Percentiles rank a stretch among this genome's conserved stretches.
phyloP scores from a whole-genome alignment of 64 coral and sea anemone genomes.

The Porites australiensis region DNA sequence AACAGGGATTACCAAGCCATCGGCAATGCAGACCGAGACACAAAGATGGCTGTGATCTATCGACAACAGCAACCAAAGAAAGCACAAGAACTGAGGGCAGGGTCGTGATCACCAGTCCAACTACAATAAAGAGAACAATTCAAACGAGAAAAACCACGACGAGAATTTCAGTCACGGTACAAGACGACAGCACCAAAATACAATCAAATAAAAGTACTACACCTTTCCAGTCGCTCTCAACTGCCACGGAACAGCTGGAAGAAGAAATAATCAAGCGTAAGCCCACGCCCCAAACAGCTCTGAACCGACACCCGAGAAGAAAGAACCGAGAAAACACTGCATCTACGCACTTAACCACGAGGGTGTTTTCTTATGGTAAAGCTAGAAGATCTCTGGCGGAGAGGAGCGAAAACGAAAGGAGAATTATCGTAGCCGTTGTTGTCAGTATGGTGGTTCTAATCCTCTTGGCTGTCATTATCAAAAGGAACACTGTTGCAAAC shows the following conservation, averaged over 20 bases:
- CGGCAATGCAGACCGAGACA: not conserved
- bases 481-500: not conserved
- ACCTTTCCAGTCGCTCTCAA: not conserved
- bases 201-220: not conserved
- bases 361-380: not conserved
- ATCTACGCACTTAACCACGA: not conserved
- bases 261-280: not conserved
- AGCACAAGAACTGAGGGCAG: too few relatives aligned
- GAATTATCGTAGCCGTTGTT: too few relatives aligned
- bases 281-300: too few relatives aligned
- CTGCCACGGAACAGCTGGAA: not conserved
- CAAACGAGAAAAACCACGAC: not conserved
- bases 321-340: too few relatives aligned
- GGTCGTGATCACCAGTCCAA: too few relatives aligned
- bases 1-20: not conserved
- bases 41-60: not conserved
- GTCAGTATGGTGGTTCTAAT: not conserved
- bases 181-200: not conserved
- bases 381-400: not conserved
- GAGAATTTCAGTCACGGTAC: not conserved
- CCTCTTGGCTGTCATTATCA: not conserved
- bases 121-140: not conserved
- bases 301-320: too few relatives aligned
- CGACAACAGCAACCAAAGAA: not conserved
- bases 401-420: not conserved